A percentile compares a stretch with the other conserved stretches of the same genome.
phyloP scores from a whole-genome alignment of 2,113 vertebrate genomes.

The Mixornis gularis region DNA sequence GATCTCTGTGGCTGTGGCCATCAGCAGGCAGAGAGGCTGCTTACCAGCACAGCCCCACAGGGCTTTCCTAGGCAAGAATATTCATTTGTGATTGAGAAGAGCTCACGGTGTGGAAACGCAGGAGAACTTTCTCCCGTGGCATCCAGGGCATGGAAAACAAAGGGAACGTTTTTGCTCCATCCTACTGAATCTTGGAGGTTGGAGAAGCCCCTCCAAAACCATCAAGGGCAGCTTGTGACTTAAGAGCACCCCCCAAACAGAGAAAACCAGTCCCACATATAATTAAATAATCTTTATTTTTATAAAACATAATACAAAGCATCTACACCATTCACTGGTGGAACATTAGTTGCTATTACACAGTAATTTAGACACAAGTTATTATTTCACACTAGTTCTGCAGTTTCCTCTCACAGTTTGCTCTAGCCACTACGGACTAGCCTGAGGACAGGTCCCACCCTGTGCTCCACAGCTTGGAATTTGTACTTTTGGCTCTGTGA shows the following conservation, averaged over 20 bases:
- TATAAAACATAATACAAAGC: slow-evolving; percentile 74
- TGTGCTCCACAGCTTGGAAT: not conserved
- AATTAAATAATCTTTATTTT: slow-evolving; percentile 70
- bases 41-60: not conserved
- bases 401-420: not conserved
- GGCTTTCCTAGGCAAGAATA: not conserved
- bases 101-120: not conserved
- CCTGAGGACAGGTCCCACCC: not conserved
- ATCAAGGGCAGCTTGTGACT: not conserved
- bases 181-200: not conserved
- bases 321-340: slow-evolving; percentile 68
- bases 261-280: not conserved
- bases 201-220: not conserved
- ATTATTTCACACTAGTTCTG: slow-evolving; percentile 41
- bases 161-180: not conserved
- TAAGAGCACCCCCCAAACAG: not conserved
- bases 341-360: slow-evolving; percentile 67
- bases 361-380: slow-evolving; percentile 66
- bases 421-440: not conserved
- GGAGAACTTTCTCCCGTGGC: not conserved
- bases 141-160: not conserved
- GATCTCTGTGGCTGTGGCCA: not conserved
- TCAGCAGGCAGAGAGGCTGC: not conserved
- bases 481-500: not conserved
- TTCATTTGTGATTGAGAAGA: not conserved